Conservation (phyloP, 1,140 invertebrate species). For the Zaprionus kolodkinae region DNA sequence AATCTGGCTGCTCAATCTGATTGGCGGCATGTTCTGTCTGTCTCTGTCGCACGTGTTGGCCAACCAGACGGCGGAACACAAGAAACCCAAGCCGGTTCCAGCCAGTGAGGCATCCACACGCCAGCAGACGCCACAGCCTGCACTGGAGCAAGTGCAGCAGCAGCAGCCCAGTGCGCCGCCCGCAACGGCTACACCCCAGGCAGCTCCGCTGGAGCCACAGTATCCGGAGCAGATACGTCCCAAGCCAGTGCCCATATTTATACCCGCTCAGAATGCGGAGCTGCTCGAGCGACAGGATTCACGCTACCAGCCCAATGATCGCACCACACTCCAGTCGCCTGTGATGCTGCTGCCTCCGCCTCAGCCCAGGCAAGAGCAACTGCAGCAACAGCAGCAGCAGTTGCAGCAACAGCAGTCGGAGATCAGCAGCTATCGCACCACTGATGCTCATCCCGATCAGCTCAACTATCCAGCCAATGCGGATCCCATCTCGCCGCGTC, state of each 20-base stretch:
- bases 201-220: slow-evolving; percentile 22
- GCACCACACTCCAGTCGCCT: slow-evolving; percentile 63
- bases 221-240: slow-evolving; percentile 65
- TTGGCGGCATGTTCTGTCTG: slow-evolving; percentile 70
- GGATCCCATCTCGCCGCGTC: slow-evolving; percentile 38
- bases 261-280: slow-evolving; percentile 51
- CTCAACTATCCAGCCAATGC: slow-evolving; percentile 69
- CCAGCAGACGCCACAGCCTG: slow-evolving; percentile 49
- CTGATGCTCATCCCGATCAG: slow-evolving; percentile 75
- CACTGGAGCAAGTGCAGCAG: slow-evolving; percentile 18
- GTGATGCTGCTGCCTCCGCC: slow-evolving; percentile 59
- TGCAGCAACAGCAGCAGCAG: slow-evolving; percentile 6
- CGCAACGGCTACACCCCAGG: slow-evolving; percentile 25
- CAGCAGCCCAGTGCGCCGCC: slow-evolving; percentile 31
- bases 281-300: slow-evolving; percentile 56
- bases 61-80: slow-evolving; percentile 27
- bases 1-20: slow-evolving; percentile 76
- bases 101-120: slow-evolving; percentile 34
- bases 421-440: slow-evolving; percentile 69
- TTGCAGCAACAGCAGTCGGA: slow-evolving; percentile 34
- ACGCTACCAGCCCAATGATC: slow-evolving; percentile 47
- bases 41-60: slow-evolving; percentile 67
- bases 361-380: slow-evolving; percentile 44
- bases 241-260: slow-evolving; percentile 59
- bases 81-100: neutral